A percentile compares a stretch with the other conserved stretches of the same genome.
Evolutionary conservation across 2,888 invertebrate genomes (phyloP).

Genomic region (Ormyrus thymus): DNA sequence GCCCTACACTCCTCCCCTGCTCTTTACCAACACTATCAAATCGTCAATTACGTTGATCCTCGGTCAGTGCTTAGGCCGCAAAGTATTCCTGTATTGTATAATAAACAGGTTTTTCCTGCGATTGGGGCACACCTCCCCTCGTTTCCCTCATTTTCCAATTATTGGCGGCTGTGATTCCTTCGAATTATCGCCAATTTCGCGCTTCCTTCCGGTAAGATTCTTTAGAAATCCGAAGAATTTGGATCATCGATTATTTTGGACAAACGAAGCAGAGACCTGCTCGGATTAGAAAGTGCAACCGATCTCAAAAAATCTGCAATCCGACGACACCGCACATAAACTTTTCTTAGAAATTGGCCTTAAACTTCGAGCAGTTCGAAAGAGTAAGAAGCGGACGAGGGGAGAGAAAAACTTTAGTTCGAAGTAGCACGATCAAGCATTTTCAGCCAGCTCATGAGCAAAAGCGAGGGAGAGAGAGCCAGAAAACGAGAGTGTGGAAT

Average conservation of each 20-base stretch:
- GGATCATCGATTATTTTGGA: not conserved
- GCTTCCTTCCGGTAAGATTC: too few species aligned
- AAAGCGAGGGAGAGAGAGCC: not conserved
- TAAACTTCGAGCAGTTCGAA: conserved; percentile 49
- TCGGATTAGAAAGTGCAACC: not conserved
- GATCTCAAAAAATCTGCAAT: conserved; percentile 16
- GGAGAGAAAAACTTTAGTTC: conserved; percentile 42
- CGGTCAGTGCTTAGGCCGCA: not conserved
- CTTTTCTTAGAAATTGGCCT: conserved; percentile 53
- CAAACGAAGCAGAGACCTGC: not conserved
- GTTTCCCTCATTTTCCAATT: too few species aligned
- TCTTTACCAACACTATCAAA: conserved; percentile 1
- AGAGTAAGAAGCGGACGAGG: not conserved
- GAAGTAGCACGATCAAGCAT: conserved; percentile 51
- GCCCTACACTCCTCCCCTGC: too few species aligned
- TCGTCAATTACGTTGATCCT: conserved; percentile 12
- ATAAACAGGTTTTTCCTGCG: too few species aligned
- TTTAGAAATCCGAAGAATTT: too few species aligned
- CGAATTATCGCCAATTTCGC: too few species aligned
- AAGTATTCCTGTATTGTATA: too few species aligned
- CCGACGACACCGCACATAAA: conserved; percentile 33
- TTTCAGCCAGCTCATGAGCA: conserved; percentile 12
- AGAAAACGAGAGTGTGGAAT: conserved; percentile 48
- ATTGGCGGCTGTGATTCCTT: too few species aligned
- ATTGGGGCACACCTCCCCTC: too few species aligned